These are phyloP conservation scores for Hirtodrosophila duncani DNA, from an alignment of 2,888 invertebrate genomes.

Conservation along the genomic window DNA sequence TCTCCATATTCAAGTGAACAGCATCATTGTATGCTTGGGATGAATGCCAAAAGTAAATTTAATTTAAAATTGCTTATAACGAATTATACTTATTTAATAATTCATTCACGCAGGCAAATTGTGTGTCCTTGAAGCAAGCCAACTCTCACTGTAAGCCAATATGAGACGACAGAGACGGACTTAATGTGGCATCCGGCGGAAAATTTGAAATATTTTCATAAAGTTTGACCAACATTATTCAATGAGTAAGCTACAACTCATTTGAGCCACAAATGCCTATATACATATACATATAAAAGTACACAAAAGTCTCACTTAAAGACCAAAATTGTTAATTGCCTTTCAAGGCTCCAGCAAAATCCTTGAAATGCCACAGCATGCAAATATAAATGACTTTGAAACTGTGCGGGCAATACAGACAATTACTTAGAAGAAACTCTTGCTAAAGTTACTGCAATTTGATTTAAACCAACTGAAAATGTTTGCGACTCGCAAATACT, in stretches of 20 bases:
- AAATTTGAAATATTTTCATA: too few species aligned
- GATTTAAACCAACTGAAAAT: conserved; percentile 25
- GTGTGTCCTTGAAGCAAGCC: background rate
- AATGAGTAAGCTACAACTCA: background rate
- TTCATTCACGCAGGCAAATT: conserved; percentile 6
- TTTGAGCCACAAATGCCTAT: too few species aligned
- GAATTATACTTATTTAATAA: conserved; percentile 41
- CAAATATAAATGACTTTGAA: background rate
- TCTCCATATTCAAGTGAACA: too few species aligned
- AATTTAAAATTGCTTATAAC: conserved; percentile 57
- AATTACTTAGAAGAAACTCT: background rate
- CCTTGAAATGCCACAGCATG: too few species aligned
- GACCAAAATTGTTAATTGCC: background rate
- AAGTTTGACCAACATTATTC: background rate
- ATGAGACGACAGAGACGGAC: too few species aligned
- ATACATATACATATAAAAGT: too few species aligned
- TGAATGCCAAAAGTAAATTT: conserved; percentile 59
- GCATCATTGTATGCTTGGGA: conserved; percentile 57
- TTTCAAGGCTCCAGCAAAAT: too few species aligned
- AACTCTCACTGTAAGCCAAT: too few species aligned
- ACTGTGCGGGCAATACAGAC: background rate
- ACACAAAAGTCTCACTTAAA: too few species aligned
- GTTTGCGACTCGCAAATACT: conserved; percentile 30
- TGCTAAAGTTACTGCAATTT: conserved; percentile 1
- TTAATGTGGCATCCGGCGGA: too few species aligned